Evolutionary conservation across 1,140 invertebrate species (phyloP).

Genomic region (Pseudomyrmex concolor): DNA sequence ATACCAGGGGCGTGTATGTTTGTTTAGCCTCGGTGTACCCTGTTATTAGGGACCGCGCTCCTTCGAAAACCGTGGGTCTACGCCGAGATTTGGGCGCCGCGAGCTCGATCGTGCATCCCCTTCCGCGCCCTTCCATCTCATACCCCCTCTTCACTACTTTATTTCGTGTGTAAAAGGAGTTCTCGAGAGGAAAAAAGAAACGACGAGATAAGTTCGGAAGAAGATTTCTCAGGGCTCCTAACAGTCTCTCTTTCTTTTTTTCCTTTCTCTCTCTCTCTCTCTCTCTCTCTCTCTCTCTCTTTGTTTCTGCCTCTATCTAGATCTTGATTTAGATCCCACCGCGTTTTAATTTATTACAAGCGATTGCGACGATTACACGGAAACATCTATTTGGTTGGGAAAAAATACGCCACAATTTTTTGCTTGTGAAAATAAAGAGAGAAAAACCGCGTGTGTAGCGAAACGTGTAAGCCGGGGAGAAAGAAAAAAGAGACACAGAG

Average conservation of each 20-base stretch:
- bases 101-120: slow-evolving; percentile 70
- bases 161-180: slow-evolving; percentile 51
- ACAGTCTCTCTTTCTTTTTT: not conserved
- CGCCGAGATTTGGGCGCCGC: slow-evolving; percentile 70
- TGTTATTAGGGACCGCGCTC: slow-evolving; percentile 81
- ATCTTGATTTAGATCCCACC: slow-evolving; percentile 65
- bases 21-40: slow-evolving; percentile 83
- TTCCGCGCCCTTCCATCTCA: slow-evolving; percentile 45
- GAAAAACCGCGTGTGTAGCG: not conserved
- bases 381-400: slow-evolving; percentile 30
- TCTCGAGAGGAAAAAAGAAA: slow-evolving; percentile 40
- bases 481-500: not conserved
- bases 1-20: slow-evolving; percentile 85
- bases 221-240: not conserved
- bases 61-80: slow-evolving; percentile 76
- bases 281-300: no score
- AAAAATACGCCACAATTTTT: slow-evolving; percentile 13
- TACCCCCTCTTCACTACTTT: slow-evolving; percentile 1
- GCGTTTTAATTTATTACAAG: slow-evolving; percentile 71
- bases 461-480: not conserved
- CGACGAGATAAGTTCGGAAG: slow-evolving; percentile 63
- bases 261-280: no score
- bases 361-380: slow-evolving; percentile 61
- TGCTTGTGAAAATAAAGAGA: slow-evolving; percentile 9
- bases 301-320: slow-evolving; percentile 30